Base-by-base conservation (phyloP, 1,140 invertebrate species). In the Scylla paramamosain region DNA sequence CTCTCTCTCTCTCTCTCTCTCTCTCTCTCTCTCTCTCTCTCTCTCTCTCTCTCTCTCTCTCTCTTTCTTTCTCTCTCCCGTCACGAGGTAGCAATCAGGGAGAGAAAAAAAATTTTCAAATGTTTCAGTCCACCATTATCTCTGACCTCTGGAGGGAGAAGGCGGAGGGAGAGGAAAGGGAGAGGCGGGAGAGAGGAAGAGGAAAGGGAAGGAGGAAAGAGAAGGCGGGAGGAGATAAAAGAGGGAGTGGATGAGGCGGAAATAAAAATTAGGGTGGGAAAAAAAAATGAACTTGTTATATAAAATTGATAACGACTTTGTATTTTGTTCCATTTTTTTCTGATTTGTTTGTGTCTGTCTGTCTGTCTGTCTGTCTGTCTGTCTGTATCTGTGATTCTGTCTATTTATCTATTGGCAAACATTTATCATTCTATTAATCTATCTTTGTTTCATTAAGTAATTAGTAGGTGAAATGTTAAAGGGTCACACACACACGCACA, bases 401-500 rank as follows among this genome's bases (percentile, higher is more conserved):
- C 39, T 39, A 39, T 39, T 1, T 39, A 6, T 39, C 39, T 39
- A 39, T 39, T 1, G 6, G 39, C 6, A 39, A 2, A 39, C 39
- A 39, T 39, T 39, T 39, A 16, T 59, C 52, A 0, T 3, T 59
- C 52, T 20, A 59, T 86, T 86, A 32, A 86, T n/a, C 12, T 29
- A 82, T 20, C 20, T 82, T 3, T 82, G 77, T 25, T 82, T 29
- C n/a, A 86, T 28, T 20, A 28, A 86, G 28, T 20, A 32, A 28
- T 14, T 12, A 28, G 10, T 14, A 86, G 8, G n/a, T 10, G 31
- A 12, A 86, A 12, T 29, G 10, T 29, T 1, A 28, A 28, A 86
- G 10, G n/a, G 0, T 6, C 83, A 86, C 83, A 86, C 83, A 32
- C 83, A 86, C 83, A 86, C 83, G n/a, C 83, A 86, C 83, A 86